Base-by-base conservation (phyloP, 2,797 vertebrate species). In the Microctenopoma stevenorrisi region DNA sequence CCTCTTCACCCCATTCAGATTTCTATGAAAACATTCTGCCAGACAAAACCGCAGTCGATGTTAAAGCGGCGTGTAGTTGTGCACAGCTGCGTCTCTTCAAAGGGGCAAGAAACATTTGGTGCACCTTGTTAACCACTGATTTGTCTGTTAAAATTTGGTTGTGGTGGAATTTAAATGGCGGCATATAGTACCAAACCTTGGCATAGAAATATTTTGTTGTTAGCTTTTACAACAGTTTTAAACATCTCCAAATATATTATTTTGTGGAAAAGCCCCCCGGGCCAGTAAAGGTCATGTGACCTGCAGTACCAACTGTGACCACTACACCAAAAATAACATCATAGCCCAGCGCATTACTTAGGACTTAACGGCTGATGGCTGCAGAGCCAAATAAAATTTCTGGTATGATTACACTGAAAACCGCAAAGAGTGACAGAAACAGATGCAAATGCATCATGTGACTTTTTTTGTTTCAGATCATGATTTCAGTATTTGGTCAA, bases 1-100 rank as follows among this genome's bases (percentile, higher is more conserved):
- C 46, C 40, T 71, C 52, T 5, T 60, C 57, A 15, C 53, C 77
- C 52, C 44, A 60, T 63, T 82, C 43, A 74, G 3, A 68, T 71
- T 52, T 78, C 50, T 43, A 37, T 66, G 51, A 74, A 82, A 80
- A 76, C 65, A 81, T 25, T 42, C 54, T 43, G 38, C 22, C 22
- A 22, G 22, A 22, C 64, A 37, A 67, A 76, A 57, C 51, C 26
- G 30, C n/a, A 11, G 14, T 8, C 16, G 1, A 37, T 56, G 35
- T 4, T 14, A 42, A 35, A 60, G 53, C 35, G 30, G 38, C 22
- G 40, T 46, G 46, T 33, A 18, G 10, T 1, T 51, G 38, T 59
- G 50, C 30, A 61, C 69, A 60, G 63, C 46, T 51, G 57, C 10
- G 12, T n/a, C 49, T 47, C 63, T 53, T 65, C 53, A 26, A 15